These are phyloP conservation scores for Syncerus caffer DNA, from an alignment of 2,797 vertebrate genomes.

Conservation along the genomic window DNA sequence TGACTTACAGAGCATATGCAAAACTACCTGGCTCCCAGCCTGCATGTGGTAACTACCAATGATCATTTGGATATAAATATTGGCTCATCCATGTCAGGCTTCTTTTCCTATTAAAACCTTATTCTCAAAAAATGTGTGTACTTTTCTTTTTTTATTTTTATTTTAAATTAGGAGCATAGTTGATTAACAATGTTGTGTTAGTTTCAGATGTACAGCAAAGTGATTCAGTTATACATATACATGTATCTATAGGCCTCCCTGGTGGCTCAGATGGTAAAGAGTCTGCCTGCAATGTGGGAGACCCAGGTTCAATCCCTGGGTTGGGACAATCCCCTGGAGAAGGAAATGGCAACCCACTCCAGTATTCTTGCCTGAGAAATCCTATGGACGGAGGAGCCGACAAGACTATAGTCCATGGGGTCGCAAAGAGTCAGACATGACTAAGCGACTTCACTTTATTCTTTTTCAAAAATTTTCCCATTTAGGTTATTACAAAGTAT, in stretches of 20 bases:
- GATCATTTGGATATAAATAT: constrained; percentile 32
- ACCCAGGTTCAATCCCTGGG: not conserved
- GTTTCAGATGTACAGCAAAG: not conserved
- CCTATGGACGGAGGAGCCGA: not conserved
- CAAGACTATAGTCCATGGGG: not conserved
- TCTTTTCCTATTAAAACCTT: constrained; percentile 32
- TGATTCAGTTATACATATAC: not conserved
- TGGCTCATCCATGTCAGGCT: not conserved
- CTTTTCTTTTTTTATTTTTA: not conserved
- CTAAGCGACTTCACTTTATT: not conserved
- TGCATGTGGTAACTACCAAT: not conserved
- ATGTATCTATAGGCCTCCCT: not conserved
- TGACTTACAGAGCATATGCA: not conserved
- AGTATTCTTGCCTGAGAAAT: not conserved
- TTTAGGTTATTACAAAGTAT: not conserved
- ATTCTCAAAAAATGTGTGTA: not conserved
- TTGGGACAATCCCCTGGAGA: not conserved
- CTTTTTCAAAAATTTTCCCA: not conserved
- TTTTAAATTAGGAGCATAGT: not conserved
- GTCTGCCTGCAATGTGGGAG: rapidly evolving
- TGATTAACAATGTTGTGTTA: not conserved
- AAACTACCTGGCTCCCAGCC: not conserved
- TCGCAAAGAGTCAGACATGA: not conserved
- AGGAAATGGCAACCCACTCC: not conserved
- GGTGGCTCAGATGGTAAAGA: not conserved